Evolutionary conservation across 2,888 invertebrate genomes (phyloP).

Genomic region (Sphaeridia pumilis): DNA sequence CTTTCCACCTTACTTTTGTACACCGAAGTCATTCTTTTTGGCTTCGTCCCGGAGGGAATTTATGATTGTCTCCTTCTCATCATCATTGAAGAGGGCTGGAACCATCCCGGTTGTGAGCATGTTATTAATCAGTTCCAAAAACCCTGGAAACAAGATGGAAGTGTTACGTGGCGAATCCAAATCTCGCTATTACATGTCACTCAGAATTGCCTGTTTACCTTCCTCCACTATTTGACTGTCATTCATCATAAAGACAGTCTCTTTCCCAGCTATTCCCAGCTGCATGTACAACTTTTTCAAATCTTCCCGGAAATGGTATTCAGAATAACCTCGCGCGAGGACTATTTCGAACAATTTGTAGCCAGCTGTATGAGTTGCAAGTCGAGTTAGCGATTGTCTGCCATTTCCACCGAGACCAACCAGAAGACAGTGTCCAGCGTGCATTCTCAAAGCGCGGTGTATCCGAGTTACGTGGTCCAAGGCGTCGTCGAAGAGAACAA

Average conservation of each 20-base stretch:
- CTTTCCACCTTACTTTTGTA: conserved; percentile 53
- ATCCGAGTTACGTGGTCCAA: conserved; percentile 79
- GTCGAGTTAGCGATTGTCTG: conserved; percentile 64
- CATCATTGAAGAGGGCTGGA: conserved; percentile 73
- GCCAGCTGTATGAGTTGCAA: conserved; percentile 68
- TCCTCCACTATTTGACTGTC: conserved; percentile 57
- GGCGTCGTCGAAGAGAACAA: conserved; percentile 84
- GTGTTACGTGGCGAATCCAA: too few relatives aligned
- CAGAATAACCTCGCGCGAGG: conserved; percentile 74
- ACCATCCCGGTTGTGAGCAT: conserved; percentile 80
- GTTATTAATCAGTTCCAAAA: conserved; percentile 81
- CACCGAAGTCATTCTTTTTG: conserved; percentile 55
- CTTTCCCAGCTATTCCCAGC: conserved; percentile 66
- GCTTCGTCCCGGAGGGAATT: conserved; percentile 57
- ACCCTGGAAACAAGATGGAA: conserved; percentile 44
- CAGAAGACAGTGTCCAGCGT: conserved; percentile 63
- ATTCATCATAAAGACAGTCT: conserved; percentile 60
- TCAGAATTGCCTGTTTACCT: too few relatives aligned
- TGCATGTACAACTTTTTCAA: conserved; percentile 64
- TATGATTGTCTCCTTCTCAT: conserved; percentile 73
- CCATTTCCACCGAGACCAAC: conserved; percentile 85
- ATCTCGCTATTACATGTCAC: too few relatives aligned
- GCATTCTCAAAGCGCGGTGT: too few relatives aligned
- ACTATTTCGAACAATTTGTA: conserved; percentile 65
- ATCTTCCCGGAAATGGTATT: conserved; percentile 71